Evolutionary conservation across 1,140 invertebrate genomes (phyloP).

Genomic region (Colletes latitarsis): DNA sequence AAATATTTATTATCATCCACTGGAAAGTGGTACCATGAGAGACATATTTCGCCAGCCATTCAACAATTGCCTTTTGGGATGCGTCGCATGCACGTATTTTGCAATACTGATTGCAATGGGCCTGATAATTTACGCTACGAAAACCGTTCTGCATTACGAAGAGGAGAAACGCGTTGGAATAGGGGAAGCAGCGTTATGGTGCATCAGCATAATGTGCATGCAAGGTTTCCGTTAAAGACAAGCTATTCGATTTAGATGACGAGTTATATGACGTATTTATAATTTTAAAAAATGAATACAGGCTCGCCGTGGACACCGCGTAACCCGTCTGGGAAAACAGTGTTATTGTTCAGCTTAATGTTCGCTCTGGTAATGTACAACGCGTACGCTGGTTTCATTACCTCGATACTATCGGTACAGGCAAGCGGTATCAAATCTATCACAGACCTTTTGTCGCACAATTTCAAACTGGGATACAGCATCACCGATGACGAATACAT

Average conservation of each 20-base stretch:
- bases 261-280: too few relatives aligned
- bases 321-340: conserved; percentile 82
- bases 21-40: conserved; percentile 82
- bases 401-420: conserved; percentile 84
- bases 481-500: conserved; percentile 76
- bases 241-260: background rate
- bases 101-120: conserved; percentile 80
- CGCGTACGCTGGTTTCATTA: conserved; percentile 84
- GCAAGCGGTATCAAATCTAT: conserved; percentile 82
- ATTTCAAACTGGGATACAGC: conserved; percentile 84
- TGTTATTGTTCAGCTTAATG: conserved; percentile 82
- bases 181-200: conserved; percentile 83
- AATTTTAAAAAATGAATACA: conserved; percentile 58
- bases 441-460: conserved; percentile 82
- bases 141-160: conserved; percentile 67
- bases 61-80: conserved; percentile 80
- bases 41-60: conserved; percentile 85
- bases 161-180: conserved; percentile 75
- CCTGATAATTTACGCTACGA: conserved; percentile 78
- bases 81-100: conserved; percentile 81
- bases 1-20: conserved; percentile 84
- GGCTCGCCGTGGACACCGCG: conserved; percentile 83
- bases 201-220: conserved; percentile 84
- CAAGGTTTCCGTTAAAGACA: conserved; percentile 78
- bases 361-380: conserved; percentile 84